Conservation (phyloP, 2,113 vertebrate species). For the Lonchura striata region DNA sequence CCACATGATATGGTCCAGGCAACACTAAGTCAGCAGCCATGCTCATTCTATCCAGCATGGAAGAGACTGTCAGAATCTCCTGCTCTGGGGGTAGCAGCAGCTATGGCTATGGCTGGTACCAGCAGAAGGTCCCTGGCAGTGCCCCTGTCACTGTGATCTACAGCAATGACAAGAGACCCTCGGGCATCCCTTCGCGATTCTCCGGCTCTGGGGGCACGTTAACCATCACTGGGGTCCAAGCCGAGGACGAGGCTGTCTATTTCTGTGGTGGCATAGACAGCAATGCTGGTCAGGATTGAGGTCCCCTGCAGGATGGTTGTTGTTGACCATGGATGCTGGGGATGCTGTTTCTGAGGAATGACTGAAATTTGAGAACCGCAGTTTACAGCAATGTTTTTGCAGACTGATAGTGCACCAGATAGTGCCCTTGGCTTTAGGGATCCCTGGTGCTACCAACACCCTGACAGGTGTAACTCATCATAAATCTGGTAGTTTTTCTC, state of each 20-base stretch:
- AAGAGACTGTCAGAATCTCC: background rate
- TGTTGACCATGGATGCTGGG: background rate
- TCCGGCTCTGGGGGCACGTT: accelerated
- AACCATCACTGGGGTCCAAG: background rate
- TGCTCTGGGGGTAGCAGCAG: background rate
- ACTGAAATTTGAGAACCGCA: background rate
- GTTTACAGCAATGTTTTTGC: background rate
- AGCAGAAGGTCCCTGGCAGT: background rate
- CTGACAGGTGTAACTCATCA: background rate
- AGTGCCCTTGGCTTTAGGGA: background rate
- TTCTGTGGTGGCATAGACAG: background rate
- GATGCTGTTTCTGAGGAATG: background rate
- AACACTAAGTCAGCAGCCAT: background rate
- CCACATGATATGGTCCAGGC: background rate
- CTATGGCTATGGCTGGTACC: background rate
- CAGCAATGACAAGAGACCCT: accelerated
- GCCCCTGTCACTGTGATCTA: background rate
- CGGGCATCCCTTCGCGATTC: background rate
- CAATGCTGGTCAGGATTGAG: background rate
- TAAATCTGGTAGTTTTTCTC: background rate
- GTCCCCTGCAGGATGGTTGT: background rate
- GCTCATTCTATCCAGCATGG: accelerated
- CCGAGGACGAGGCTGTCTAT: background rate
- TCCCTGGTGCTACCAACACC: background rate
- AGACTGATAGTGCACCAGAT: background rate